phyloP scores from a whole-genome alignment of 2,797 vertebrate genomes.

The Remorina albescens region DNA sequence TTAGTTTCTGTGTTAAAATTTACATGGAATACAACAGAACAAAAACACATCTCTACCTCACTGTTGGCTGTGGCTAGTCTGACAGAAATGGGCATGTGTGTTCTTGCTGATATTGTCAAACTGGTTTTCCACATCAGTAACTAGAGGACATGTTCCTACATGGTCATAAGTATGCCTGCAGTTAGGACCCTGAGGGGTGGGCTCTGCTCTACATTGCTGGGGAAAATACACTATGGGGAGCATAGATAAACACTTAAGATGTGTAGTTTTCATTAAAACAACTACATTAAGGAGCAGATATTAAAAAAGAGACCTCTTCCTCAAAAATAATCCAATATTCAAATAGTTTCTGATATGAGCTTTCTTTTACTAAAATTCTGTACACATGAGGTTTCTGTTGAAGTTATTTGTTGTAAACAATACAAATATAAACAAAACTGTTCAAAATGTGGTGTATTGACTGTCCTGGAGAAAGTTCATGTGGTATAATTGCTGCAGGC shows the following conservation, averaged over 20 bases:
- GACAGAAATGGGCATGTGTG: neutral
- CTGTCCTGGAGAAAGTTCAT: too few relatives aligned
- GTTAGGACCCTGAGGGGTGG: too few relatives aligned
- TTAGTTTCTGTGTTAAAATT: neutral
- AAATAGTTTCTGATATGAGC: neutral
- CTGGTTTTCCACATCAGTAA: neutral
- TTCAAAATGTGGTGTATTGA: too few relatives aligned
- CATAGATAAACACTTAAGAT: neutral
- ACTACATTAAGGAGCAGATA: neutral
- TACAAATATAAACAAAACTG: too few relatives aligned
- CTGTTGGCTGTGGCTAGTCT: neutral
- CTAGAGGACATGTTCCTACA: neutral
- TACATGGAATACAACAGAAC: neutral
- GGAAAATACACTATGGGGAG: too few relatives aligned
- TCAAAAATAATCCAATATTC: neutral
- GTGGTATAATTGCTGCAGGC: too few relatives aligned
- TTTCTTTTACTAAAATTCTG: neutral
- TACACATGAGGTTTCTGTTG: too few relatives aligned
- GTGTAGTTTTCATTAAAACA: neutral
- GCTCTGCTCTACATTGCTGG: too few relatives aligned
- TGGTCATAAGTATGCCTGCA: too few relatives aligned
- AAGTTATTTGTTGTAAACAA: too few relatives aligned
- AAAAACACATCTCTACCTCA: neutral
- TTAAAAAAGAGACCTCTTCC: too few relatives aligned
- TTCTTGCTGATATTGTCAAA: neutral